phyloP scores from a whole-genome alignment of 2,797 vertebrate species.

The Aeoliscus strigatus region DNA sequence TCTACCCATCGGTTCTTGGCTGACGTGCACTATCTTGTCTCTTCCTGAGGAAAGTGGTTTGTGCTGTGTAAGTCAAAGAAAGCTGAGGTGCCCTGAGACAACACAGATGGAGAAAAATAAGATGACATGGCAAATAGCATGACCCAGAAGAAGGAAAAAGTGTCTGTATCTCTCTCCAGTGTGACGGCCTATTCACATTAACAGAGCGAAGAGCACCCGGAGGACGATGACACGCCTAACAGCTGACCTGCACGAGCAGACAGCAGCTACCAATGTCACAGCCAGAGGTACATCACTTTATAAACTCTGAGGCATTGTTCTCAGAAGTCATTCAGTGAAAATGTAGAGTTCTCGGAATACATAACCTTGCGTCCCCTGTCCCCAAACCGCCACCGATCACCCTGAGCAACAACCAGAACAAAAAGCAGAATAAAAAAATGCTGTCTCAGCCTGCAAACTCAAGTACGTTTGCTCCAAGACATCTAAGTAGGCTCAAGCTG shows the following conservation, averaged over 20 bases:
- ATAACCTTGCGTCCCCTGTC: too few species aligned
- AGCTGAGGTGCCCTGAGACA: too few species aligned
- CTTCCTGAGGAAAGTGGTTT: too few species aligned
- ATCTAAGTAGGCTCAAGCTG: constrained; percentile 49
- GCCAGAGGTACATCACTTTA: constrained; percentile 2
- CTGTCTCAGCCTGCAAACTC: constrained; percentile 39
- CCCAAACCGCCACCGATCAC: too few species aligned
- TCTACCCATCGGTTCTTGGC: too few species aligned
- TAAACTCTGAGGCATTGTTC: constrained; percentile 8
- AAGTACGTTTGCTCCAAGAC: constrained; percentile 34
- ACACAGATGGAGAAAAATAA: too few species aligned
- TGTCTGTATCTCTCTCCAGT: constrained; percentile 9
- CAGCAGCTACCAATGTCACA: constrained; percentile 14
- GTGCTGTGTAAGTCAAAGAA: too few species aligned
- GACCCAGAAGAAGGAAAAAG: too few species aligned
- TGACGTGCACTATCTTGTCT: too few species aligned
- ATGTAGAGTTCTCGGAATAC: constrained; percentile 19
- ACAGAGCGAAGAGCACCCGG: constrained; percentile 8
- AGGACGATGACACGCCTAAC: constrained; percentile 23
- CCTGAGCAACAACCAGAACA: too few species aligned
- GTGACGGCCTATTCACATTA: constrained; percentile 17
- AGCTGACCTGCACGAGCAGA: constrained; percentile 3
- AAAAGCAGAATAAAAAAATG: constrained; percentile 40
- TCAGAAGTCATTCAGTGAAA: constrained; percentile 3
- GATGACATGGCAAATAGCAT: constrained; percentile 8